These are phyloP conservation scores for Seriola rivoliana DNA, from an alignment of 2,113 vertebrate genomes.

Conservation along the genomic window DNA sequence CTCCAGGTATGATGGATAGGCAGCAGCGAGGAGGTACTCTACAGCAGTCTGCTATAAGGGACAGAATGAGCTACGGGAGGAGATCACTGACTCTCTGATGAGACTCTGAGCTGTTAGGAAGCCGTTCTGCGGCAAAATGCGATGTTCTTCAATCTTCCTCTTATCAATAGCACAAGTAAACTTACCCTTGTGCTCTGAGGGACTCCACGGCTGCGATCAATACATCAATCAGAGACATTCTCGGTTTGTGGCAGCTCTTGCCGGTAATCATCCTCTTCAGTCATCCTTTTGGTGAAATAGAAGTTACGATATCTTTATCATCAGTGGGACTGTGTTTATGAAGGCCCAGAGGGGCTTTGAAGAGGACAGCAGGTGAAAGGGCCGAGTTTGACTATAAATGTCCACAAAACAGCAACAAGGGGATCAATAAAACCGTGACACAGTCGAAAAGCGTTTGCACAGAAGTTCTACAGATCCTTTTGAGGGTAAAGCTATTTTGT, in stretches of 20 bases:
- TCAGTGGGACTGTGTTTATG: conserved; percentile 38
- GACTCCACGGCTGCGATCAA: conserved; percentile 44
- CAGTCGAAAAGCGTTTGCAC: conserved; percentile 18
- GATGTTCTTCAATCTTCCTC: conserved; percentile 40
- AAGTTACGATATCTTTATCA: conserved; percentile 43
- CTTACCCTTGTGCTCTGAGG: conserved; percentile 25
- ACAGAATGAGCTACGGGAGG: conserved; percentile 40
- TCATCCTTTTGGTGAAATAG: conserved; percentile 37
- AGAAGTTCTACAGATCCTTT: conserved; percentile 3
- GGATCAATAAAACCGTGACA: conserved; percentile 50
- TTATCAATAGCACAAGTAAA: conserved; percentile 56
- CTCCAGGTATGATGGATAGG: conserved; percentile 63
- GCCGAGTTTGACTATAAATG: conserved; percentile 1
- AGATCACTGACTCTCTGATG: conserved; percentile 48
- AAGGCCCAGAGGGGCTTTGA: conserved; percentile 19
- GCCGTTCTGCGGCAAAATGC: conserved; percentile 45
- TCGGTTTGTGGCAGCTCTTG: conserved; percentile 33
- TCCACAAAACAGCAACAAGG: conserved; percentile 28
- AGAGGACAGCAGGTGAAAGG: conserved; percentile 38
- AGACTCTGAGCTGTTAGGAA: conserved; percentile 48
- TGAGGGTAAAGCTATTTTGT: background rate
- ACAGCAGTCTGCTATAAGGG: conserved; percentile 31
- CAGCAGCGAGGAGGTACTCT: conserved; percentile 43
- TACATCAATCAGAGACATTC: conserved; percentile 51
- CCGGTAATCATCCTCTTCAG: conserved; percentile 38